Conservation (phyloP, 2,797 vertebrate species). For the Myotis myotis region DNA sequence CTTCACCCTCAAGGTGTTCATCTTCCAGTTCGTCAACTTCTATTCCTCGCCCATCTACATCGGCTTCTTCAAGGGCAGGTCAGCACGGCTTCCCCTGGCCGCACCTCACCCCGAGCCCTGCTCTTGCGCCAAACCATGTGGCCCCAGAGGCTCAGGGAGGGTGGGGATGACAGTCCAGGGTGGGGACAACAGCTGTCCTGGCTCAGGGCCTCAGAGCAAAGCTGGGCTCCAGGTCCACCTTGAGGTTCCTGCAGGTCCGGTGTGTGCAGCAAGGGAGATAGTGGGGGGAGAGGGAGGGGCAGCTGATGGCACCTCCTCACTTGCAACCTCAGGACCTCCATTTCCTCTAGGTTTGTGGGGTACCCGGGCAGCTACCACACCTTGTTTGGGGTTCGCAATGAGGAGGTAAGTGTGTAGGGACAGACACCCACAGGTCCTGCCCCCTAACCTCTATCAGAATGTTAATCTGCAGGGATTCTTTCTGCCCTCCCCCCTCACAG, state of each 20-base stretch:
- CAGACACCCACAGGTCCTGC: background rate
- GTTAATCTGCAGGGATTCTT: background rate
- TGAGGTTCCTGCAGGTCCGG: background rate
- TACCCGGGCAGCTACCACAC: conserved; percentile 72
- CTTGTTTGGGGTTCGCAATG: conserved; percentile 67
- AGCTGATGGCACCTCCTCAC: background rate
- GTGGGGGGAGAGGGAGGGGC: background rate
- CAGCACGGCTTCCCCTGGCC: background rate
- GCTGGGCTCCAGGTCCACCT: background rate
- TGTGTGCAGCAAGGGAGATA: background rate
- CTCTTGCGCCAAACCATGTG: background rate
- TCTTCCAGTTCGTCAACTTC: conserved; percentile 91
- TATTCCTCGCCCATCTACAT: conserved; percentile 85
- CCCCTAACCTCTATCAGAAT: background rate
- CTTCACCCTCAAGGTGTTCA: conserved; percentile 89
- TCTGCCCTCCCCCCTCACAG: background rate
- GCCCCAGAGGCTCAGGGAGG: background rate
- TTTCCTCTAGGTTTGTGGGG: conserved; percentile 73
- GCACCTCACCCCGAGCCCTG: background rate
- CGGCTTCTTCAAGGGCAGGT: conserved; percentile 89
- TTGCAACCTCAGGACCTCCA: rapidly evolving
- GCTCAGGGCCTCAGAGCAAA: background rate
- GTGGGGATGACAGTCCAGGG: background rate
- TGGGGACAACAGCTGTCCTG: background rate
- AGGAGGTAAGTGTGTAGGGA: conserved; percentile 71